These are phyloP conservation scores for Cynoglossus semilaevis DNA, from an alignment of 2,113 vertebrate species.

Conservation along the genomic window DNA sequence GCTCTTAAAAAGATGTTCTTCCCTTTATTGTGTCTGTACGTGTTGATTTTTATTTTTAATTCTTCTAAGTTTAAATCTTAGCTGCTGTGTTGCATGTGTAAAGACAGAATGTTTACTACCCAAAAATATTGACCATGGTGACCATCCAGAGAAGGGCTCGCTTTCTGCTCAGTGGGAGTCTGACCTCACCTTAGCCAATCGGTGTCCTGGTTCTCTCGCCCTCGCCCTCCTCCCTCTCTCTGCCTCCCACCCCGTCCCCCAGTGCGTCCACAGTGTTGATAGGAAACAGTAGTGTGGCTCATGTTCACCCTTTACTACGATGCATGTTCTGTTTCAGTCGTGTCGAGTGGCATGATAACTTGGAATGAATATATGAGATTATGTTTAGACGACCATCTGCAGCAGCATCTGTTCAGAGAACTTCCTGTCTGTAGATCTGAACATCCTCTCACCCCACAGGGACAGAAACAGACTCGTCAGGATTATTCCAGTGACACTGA, in stretches of 20 bases:
- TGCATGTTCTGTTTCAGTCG: conserved; percentile 62
- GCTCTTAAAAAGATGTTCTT: conserved; percentile 38
- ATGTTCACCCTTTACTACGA: conserved; percentile 8
- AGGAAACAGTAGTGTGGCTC: conserved; percentile 23
- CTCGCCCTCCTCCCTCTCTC: too few relatives aligned
- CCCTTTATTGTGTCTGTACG: conserved; percentile 42
- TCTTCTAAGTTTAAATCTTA: too few relatives aligned
- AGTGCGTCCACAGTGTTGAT: conserved; percentile 21
- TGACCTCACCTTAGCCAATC: conserved; percentile 45
- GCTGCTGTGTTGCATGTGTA: conserved; percentile 53
- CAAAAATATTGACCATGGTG: conserved; percentile 23
- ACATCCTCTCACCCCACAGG: neutral
- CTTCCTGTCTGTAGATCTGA: conserved; percentile 29
- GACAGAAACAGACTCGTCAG: conserved; percentile 6
- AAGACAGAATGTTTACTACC: conserved; percentile 55
- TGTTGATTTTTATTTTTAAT: conserved; percentile 38
- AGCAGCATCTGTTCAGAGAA: conserved; percentile 31
- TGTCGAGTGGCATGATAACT: conserved; percentile 61
- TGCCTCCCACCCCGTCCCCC: conserved; percentile 12
- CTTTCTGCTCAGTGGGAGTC: conserved; percentile 23
- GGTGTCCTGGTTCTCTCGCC: conserved; percentile 44
- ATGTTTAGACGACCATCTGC: conserved; percentile 30
- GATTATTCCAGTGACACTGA: neutral
- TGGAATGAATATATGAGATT: conserved; percentile 54
- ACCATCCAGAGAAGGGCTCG: conserved; percentile 22